These are phyloP conservation scores for Cassiopea andromeda DNA, from an alignment of 30 jellyfish, hydroid and myxozoan genomes.

Conservation along the genomic window DNA sequence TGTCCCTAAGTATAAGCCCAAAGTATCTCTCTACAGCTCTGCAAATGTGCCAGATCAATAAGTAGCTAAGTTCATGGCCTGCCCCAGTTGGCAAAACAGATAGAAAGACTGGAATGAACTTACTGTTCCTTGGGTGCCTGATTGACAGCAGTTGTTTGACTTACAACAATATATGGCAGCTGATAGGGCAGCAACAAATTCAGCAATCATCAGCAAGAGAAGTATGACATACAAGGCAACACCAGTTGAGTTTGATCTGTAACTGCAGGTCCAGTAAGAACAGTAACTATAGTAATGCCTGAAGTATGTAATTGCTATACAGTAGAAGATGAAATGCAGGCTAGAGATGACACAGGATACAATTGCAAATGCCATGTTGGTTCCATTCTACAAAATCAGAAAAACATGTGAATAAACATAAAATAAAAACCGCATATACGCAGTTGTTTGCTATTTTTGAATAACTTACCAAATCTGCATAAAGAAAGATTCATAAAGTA, in stretches of 20 bases:
- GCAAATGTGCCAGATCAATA: no score
- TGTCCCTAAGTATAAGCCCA: no score
- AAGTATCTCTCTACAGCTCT: no score
- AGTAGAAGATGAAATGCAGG: constrained; percentile 21
- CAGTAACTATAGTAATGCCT: neutral
- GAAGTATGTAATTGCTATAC: constrained; percentile 22
- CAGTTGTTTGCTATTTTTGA: no score
- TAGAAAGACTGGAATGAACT: neutral
- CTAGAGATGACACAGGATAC: constrained; percentile 29
- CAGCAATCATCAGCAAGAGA: constrained; percentile 52
- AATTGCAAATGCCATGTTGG: constrained; percentile 39
- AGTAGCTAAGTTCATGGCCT: no score
- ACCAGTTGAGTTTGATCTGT: constrained; percentile 10
- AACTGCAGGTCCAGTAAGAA: neutral
- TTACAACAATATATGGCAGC: constrained; percentile 66
- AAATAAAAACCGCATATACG: no score
- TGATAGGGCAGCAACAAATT: constrained; percentile 29
- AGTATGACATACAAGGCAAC: constrained; percentile 51
- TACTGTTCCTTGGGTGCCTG: neutral
- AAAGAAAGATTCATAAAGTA: no score
- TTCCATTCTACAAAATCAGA: constrained; percentile 3
- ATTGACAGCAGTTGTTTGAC: constrained; percentile 24
- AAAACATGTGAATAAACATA: neutral
- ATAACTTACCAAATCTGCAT: no score
- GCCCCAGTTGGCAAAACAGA: no score